Evolutionary conservation across 2,888 invertebrate species (phyloP).

Genomic region (Leptinotarsa peninsularis): DNA sequence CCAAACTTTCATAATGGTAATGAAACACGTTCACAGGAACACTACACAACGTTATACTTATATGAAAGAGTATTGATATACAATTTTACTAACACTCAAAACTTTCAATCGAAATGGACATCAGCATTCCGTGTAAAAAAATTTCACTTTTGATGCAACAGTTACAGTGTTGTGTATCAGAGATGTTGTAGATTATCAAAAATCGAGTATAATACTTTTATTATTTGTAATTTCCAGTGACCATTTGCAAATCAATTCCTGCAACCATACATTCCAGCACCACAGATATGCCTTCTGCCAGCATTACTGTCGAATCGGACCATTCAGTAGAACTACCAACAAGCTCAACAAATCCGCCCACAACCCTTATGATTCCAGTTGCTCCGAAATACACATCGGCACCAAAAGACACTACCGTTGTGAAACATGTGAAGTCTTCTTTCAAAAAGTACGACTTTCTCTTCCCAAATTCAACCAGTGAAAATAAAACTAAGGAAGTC

Average conservation of each 20-base stretch:
- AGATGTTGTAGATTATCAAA: neutral
- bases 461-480: slow-evolving; percentile 35
- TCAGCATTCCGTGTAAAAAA: too few relatives aligned
- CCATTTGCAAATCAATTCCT: slow-evolving; percentile 44
- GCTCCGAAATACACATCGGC: slow-evolving; percentile 36
- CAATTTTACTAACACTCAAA: too few relatives aligned
- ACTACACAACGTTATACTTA: too few relatives aligned
- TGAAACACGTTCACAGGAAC: too few relatives aligned
- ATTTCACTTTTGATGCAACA: too few relatives aligned
- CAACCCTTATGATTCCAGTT: slow-evolving; percentile 41
- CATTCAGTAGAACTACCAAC: slow-evolving; percentile 46
- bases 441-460: slow-evolving; percentile 6
- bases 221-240: slow-evolving; percentile 48
- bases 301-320: slow-evolving; percentile 39
- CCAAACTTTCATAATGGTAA: too few relatives aligned
- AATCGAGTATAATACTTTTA: neutral
- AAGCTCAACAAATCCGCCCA: slow-evolving; percentile 54
- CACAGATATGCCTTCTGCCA: slow-evolving; percentile 42
- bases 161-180: too few relatives aligned
- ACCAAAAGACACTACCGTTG: slow-evolving; percentile 38
- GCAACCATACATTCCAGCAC: slow-evolving; percentile 50
- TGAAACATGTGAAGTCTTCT: slow-evolving; percentile 46
- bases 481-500: slow-evolving; percentile 32
- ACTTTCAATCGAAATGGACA: too few relatives aligned
- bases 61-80: too few relatives aligned